These are phyloP conservation scores for Drosophila persimilis DNA, from an alignment of 1,140 invertebrate genomes.

Conservation along the genomic window DNA sequence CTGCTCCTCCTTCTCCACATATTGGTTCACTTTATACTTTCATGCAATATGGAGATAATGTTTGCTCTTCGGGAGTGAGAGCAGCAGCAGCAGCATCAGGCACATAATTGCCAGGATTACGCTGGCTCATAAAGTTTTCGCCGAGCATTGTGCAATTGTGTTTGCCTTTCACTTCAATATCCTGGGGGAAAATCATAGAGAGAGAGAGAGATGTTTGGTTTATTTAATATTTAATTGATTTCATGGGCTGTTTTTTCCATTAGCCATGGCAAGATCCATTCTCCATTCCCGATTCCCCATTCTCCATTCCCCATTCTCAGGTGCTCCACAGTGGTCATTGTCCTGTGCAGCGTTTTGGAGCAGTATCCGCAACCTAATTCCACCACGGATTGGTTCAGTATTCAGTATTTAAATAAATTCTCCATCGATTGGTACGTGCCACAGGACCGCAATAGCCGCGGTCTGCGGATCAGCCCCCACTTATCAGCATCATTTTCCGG, in stretches of 20 bases:
- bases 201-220: constrained; percentile 43
- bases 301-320: not conserved
- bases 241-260: constrained; percentile 56
- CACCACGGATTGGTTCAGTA: not conserved
- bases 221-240: constrained; percentile 81
- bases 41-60: constrained; percentile 75
- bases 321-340: constrained; percentile 3
- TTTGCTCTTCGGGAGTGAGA: constrained; percentile 30
- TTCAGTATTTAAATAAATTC: constrained; percentile 33
- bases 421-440: constrained; percentile 17
- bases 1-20: constrained; percentile 42
- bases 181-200: not conserved
- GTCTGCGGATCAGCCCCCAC: not conserved
- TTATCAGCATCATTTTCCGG: not conserved
- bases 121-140: constrained; percentile 64
- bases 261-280: not conserved
- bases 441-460: constrained; percentile 22
- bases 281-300: too few species aligned
- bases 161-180: constrained; percentile 64
- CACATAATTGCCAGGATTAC: constrained; percentile 74
- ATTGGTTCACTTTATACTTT: constrained; percentile 67
- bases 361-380: constrained; percentile 15
- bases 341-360: constrained; percentile 12
- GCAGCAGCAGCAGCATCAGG: constrained; percentile 13
- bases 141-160: constrained; percentile 50